Evolutionary conservation across 2,113 vertebrate genomes (phyloP).

Genomic region (Ginglymostoma cirratum): DNA sequence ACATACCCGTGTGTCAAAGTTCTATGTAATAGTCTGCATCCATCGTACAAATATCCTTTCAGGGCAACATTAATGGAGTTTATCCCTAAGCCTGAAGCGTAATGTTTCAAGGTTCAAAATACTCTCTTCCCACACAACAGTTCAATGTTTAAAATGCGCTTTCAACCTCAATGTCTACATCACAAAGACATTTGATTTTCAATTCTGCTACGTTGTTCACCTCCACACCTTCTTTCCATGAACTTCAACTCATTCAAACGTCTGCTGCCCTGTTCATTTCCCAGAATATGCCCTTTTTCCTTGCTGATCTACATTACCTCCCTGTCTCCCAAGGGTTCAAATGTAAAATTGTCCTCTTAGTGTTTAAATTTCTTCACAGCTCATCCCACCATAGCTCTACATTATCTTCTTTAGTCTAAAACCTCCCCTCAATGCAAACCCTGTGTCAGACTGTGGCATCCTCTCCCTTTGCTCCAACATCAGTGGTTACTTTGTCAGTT

Average conservation of each 20-base stretch:
- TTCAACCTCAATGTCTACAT: not conserved
- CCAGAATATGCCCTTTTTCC: not conserved
- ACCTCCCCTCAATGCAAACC: not conserved
- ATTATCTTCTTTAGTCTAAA: not conserved
- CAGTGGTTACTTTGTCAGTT: not conserved
- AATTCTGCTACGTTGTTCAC: not conserved
- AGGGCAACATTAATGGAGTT: not conserved
- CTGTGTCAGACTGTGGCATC: not conserved
- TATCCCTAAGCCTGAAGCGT: not conserved
- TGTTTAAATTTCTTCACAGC: not conserved
- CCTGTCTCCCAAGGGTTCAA: not conserved
- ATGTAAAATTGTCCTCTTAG: not conserved
- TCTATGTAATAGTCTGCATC: not conserved
- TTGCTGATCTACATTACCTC: not conserved
- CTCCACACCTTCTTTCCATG: not conserved
- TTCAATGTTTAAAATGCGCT: not conserved
- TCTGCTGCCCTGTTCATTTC: not conserved
- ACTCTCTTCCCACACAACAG: not conserved
- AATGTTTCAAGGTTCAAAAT: not conserved
- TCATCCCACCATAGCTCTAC: not conserved
- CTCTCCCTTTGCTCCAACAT: not conserved
- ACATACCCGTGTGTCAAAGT: not conserved
- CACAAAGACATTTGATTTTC: not conserved
- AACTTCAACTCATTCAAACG: not conserved
- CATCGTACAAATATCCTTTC: not conserved